Evolutionary conservation across 2,113 vertebrate species (phyloP), one percentile per base, ranked within the genome.

Genomic region (Suricata suricatta): DNA sequence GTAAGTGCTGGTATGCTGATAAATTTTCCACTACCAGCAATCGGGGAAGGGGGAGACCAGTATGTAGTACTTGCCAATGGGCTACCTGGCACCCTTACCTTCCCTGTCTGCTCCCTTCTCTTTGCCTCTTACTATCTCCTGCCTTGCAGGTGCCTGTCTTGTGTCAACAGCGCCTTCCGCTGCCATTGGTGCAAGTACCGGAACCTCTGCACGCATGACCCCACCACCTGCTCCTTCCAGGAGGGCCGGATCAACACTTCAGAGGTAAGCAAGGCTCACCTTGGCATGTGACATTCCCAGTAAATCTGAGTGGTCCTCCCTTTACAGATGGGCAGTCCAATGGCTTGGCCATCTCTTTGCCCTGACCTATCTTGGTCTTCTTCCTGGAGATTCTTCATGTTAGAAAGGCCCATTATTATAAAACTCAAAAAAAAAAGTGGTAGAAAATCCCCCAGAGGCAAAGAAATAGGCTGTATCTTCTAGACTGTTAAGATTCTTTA

Each of bases 161-260:
- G 99, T 54, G 99, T 99, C 97, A 99, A 99, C 98, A 99, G 99
- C 47, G 99, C 99, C 68, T 99, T 99, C 98, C 99, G 99, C 97
- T 99, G 99, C 98, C 99, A 99, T 97, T 99, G 99, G 99, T 99
- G 99, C 99, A 99, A 99, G 97, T 99, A 99, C 98, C 99, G 99
- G 60, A 99, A 99, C 99, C 99, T 99, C 88, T 99, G 99, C 94
- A 99, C 99, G 33, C 99, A 99, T 1, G 99, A 99, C 98, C 99
- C 99, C 71, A 99, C 99, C 97, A 99, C 99, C 93, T 99, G 99
- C 95, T 99, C 99, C 95, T 99, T 99, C 98, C 99, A 99, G 98
- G 99, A 99, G 98, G 99, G 99, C 85, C 98, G 99, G 47, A 99
- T 99, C 98, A 99, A 99, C 68, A 79, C 99, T 96, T 99, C 99